Evolutionary conservation across 1,140 invertebrate genomes (phyloP).

Genomic region (Cyrtorhinus lividipennis): DNA sequence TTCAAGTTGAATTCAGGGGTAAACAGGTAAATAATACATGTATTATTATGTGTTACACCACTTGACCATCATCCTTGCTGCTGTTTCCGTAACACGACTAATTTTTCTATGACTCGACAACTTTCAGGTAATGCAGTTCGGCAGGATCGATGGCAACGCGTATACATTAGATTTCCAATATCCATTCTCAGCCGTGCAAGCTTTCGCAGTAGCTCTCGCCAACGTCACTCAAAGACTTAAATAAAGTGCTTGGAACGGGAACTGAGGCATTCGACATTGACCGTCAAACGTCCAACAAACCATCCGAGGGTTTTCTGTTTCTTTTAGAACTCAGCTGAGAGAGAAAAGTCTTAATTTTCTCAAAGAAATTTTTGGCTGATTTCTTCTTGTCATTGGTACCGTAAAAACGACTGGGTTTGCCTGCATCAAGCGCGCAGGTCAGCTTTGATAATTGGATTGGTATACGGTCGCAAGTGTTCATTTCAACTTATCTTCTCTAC

Average conservation of each 20-base stretch:
- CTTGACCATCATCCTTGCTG: neutral
- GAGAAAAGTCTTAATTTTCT: too few relatives aligned
- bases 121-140: conserved; percentile 97
- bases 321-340: too few relatives aligned
- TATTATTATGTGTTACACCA: neutral
- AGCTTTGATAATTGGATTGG: too few relatives aligned
- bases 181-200: conserved; percentile 95
- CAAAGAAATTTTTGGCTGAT: too few relatives aligned
- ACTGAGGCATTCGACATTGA: too few relatives aligned
- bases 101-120: neutral
- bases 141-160: conserved; percentile 93
- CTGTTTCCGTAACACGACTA: too few relatives aligned
- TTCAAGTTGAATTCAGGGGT: conserved; percentile 94
- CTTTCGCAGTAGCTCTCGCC: conserved; percentile 93
- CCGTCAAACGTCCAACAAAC: neutral
- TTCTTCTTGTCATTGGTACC: too few relatives aligned
- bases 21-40: conserved; percentile 69
- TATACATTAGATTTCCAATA: conserved; percentile 99
- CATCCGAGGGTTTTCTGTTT: too few relatives aligned
- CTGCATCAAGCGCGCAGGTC: too few relatives aligned
- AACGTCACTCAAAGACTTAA: conserved; percentile 98
- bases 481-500: too few relatives aligned
- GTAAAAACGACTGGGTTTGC: too few relatives aligned
- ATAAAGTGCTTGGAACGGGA: conserved; percentile 36
- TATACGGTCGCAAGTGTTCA: too few relatives aligned